Evolutionary conservation across 2,888 invertebrate species (phyloP), one percentile per base, ranked within the genome.

Genomic region (Agrochola lychnidis): DNA sequence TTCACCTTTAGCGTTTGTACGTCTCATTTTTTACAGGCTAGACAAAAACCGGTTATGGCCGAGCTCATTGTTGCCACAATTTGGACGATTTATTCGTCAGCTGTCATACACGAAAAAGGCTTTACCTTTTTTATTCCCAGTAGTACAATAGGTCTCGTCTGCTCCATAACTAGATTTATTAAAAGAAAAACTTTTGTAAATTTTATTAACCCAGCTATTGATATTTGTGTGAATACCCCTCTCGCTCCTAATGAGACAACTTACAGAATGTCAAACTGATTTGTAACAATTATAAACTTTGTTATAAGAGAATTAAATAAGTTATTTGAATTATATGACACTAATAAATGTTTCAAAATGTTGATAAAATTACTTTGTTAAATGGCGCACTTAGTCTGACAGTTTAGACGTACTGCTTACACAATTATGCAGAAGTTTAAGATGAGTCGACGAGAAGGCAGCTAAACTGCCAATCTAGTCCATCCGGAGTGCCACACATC

Each of bases 391-490:
- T 76, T 66, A 70, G 76, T 85, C 70, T 57, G 82, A 79, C 84
- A 84, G 83, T 83, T 87, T 48, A 73, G 81, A 78, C 72, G 70
- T 82, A 82, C 76, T 75, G 75, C 79, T 83, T 83, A 79, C 84
- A 81, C 77, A 82, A 88, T 89, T 84, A 84, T 82, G 79, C 84
- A 74, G 79, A 87, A 89, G 87, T 88, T 88, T 87, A 88, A 88
- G 87, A 87, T 84, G 86, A 85, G 81, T 86, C 81, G 69, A 76
- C 79, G 84, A 87, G 79, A 82, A 87, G 87, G 88, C 70, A 84
- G 82, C 84, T 86, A 89, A 89, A 90, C 89, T 91, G 92, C 89
- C 91, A 91, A 92, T 92, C 89, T 88, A 86, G 91, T 88, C 89
- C 87, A 90, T 87, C 86, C 89, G 86, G 81, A 86, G 89, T 87